Evolutionary conservation across 2,113 vertebrate genomes (phyloP).

Genomic region (Penelope pileata): DNA sequence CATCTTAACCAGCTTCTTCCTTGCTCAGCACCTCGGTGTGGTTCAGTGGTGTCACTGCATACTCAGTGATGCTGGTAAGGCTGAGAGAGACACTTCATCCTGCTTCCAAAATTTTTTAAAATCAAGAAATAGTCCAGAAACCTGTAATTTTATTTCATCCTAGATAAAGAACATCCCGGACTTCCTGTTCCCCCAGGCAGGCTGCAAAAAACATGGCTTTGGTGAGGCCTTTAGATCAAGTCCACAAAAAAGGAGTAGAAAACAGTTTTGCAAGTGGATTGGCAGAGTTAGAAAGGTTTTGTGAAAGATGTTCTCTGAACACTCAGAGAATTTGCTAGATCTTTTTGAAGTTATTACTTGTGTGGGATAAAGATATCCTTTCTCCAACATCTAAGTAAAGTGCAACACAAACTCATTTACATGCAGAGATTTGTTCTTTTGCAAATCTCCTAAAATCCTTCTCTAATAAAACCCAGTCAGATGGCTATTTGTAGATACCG

Average conservation of each 20-base stretch:
- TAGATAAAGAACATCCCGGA: neutral
- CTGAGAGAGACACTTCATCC: neutral
- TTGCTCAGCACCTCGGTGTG: accelerated
- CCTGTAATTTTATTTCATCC: neutral
- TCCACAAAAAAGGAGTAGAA: neutral
- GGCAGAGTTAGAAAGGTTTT: neutral
- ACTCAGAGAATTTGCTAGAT: neutral
- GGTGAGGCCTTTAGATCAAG: neutral
- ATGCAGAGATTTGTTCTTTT: neutral
- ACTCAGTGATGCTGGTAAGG: neutral
- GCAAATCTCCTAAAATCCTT: neutral
- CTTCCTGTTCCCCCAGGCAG: neutral
- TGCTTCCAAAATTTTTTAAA: neutral
- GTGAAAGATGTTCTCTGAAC: neutral
- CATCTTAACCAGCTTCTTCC: neutral
- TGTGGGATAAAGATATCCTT: neutral
- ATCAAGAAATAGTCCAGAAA: neutral
- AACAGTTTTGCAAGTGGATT: neutral
- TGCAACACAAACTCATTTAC: neutral
- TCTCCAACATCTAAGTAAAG: neutral
- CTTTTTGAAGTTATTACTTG: neutral
- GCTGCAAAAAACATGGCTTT: neutral
- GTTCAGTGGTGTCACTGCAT: neutral
- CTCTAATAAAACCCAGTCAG: neutral
- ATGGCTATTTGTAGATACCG: neutral